Percentiles rank a stretch among this genome's conserved stretches.
phyloP scores from a whole-genome alignment of 2,888 invertebrate genomes.

The Stegana nigrithorax region DNA sequence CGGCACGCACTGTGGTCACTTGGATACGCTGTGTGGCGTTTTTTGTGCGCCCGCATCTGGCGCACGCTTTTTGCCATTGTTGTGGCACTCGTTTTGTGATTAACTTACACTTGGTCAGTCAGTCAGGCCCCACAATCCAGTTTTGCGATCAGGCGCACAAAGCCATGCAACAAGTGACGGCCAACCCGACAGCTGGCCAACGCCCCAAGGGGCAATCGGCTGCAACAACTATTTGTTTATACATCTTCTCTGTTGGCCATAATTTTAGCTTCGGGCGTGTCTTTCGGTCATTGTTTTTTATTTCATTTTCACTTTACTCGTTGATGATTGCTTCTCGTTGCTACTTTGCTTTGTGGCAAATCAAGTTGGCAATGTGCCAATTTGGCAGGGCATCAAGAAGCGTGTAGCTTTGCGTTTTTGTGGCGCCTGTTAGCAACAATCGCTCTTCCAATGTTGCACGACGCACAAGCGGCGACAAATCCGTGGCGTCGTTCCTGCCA shows the following conservation, averaged over 20 bases:
- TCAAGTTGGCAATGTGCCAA: conserved; percentile 32
- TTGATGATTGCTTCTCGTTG: neutral
- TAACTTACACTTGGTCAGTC: conserved; percentile 63
- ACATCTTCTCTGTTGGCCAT: too few relatives aligned
- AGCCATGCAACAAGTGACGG: conserved; percentile 41
- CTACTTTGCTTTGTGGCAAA: neutral
- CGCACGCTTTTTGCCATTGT: neutral
- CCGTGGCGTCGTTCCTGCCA: too few relatives aligned
- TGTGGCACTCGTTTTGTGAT: conserved; percentile 47
- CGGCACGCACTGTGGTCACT: neutral
- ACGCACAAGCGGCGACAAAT: too few relatives aligned
- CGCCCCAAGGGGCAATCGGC: conserved; percentile 14
- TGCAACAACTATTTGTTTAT: conserved; percentile 20
- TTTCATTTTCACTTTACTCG: neutral
- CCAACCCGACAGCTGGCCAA: neutral
- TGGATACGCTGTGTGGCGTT: neutral
- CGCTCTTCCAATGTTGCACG: too few relatives aligned
- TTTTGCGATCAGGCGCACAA: conserved; percentile 66
- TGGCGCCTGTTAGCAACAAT: conserved; percentile 38
- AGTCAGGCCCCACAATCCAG: conserved; percentile 69
- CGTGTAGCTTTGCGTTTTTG: conserved; percentile 7
- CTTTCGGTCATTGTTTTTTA: conserved; percentile 17
- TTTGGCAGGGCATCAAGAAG: conserved; percentile 33
- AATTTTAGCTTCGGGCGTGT: too few relatives aligned
- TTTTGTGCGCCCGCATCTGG: neutral